Evolutionary conservation across 2,797 vertebrate genomes (phyloP).

Genomic region (Cirrhinus mrigala): DNA sequence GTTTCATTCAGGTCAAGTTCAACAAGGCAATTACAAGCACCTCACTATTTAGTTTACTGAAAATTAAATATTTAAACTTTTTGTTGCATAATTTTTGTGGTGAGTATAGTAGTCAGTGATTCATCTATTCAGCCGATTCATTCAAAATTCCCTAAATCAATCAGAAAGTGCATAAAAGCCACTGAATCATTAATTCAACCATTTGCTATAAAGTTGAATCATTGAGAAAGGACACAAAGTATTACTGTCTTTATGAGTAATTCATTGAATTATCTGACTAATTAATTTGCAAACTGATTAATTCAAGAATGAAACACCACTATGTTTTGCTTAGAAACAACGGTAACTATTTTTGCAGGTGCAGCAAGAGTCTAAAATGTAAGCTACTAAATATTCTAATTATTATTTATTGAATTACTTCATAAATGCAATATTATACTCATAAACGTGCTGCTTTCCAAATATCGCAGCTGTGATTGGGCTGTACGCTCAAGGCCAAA

Average conservation of each 20-base stretch:
- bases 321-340: no score
- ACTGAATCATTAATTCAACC: background rate
- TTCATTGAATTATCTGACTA: background rate
- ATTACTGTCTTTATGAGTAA: background rate
- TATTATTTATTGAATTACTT: background rate
- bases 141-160: background rate
- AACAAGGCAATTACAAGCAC: background rate
- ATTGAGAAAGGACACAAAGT: background rate
- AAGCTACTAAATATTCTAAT: background rate
- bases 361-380: background rate
- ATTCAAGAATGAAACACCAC: background rate
- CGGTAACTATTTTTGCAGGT: no score
- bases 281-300: background rate
- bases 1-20: background rate
- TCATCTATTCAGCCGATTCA: background rate
- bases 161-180: background rate
- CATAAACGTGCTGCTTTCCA: background rate
- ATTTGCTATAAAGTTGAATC: background rate
- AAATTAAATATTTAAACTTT: background rate
- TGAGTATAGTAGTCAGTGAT: background rate
- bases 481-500: background rate
- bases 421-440: background rate
- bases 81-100: background rate
- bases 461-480: slow-evolving; percentile 3
- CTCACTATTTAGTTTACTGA: background rate